Evolutionary conservation across 2,888 invertebrate species (phyloP).

Genomic region (Pollenia griseotomentosa): DNA sequence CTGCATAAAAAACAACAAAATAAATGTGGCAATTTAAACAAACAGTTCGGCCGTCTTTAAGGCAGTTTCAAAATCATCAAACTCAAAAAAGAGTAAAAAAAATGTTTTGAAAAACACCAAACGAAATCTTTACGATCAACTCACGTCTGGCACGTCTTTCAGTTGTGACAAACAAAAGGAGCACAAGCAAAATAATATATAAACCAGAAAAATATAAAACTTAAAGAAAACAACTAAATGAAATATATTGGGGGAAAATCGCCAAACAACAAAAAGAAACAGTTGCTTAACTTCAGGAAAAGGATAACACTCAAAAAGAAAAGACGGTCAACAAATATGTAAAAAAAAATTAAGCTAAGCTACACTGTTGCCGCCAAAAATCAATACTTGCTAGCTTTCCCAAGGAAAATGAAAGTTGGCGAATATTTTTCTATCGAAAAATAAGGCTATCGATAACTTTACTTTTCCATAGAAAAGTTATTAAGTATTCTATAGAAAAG

Average conservation of each 20-base stretch:
- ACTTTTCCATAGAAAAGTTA: background rate
- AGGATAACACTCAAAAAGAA: conserved; percentile 32
- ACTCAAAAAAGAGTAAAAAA: background rate
- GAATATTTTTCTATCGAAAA: too few relatives aligned
- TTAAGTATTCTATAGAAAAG: background rate
- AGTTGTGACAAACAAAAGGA: conserved; percentile 65
- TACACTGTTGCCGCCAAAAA: conserved; percentile 27
- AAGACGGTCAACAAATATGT: conserved; percentile 50
- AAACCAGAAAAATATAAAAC: conserved; percentile 18
- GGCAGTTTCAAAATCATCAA: conserved; percentile 45
- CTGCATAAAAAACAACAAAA: conserved; percentile 19
- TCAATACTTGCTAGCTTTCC: background rate
- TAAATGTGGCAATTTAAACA: conserved; percentile 53
- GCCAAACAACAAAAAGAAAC: conserved; percentile 5
- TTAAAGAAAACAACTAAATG: conserved; percentile 33
- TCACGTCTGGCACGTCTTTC: conserved; percentile 73
- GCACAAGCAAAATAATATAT: background rate
- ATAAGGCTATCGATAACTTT: too few relatives aligned
- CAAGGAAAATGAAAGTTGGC: too few relatives aligned
- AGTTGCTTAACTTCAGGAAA: conserved; percentile 20
- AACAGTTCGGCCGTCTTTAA: conserved; percentile 42
- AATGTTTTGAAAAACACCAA: conserved; percentile 38
- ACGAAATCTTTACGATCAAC: conserved; percentile 74
- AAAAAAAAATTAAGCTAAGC: background rate
- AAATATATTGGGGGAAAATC: conserved; percentile 42